These are phyloP conservation scores for Eulemur mongoz DNA, from an alignment of 2,797 vertebrate genomes.

Conservation along the genomic window DNA sequence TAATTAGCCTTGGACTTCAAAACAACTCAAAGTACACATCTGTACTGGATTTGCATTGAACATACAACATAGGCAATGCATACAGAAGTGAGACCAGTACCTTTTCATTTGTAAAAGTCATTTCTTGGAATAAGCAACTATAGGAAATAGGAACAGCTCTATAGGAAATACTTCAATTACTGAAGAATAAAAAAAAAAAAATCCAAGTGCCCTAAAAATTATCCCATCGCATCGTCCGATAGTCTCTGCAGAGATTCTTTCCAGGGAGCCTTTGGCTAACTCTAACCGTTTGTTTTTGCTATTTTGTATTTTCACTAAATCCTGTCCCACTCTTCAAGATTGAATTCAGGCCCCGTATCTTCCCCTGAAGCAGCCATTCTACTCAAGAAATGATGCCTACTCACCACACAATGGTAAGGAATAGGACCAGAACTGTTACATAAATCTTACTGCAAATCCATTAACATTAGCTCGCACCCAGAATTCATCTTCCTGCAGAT, in stretches of 20 bases:
- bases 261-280: background rate
- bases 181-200: background rate
- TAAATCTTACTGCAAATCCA: background rate
- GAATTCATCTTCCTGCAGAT: background rate
- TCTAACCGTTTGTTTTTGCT: background rate
- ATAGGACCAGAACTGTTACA: background rate
- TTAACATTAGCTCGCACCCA: background rate
- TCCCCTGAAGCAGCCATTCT: background rate
- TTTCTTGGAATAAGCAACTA: slow-evolving; percentile 46
- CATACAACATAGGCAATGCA: background rate
- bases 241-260: background rate
- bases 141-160: background rate
- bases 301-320: background rate
- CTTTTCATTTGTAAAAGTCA: slow-evolving; percentile 28
- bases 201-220: background rate
- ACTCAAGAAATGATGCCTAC: background rate
- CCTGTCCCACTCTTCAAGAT: background rate
- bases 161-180: slow-evolving; percentile 13
- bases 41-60: background rate
- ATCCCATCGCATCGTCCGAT: background rate
- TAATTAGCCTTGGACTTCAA: background rate
- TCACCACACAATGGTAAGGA: background rate
- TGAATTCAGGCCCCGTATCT: background rate
- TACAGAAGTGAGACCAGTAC: background rate
- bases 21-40: background rate